Percentiles rank a stretch among this genome's conserved stretches.
Conservation (phyloP, 1,140 invertebrate genomes). For the Trachymyrmex cornetzi region DNA sequence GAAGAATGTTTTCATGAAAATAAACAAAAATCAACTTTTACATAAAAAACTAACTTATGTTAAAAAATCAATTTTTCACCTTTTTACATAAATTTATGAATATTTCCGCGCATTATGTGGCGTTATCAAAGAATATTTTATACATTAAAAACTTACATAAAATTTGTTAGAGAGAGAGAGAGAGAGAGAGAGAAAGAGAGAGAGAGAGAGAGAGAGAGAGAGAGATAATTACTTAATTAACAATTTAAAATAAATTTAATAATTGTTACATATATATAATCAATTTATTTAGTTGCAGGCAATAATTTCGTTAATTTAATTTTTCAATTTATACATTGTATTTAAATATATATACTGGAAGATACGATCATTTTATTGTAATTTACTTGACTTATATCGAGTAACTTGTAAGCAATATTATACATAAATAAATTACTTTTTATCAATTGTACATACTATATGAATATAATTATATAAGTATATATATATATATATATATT, state of each 20-base stretch:
- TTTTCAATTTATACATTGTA: background rate
- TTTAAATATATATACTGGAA: background rate
- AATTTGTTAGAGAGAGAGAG: background rate
- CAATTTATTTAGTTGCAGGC: background rate
- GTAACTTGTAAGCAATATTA: background rate
- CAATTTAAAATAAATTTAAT: background rate
- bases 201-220: too few relatives aligned
- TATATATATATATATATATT: too few relatives aligned
- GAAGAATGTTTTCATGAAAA: too few relatives aligned
- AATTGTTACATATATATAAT: background rate
- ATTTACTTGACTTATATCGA: background rate
- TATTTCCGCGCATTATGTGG: background rate
- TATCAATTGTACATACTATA: background rate
- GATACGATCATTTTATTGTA: background rate
- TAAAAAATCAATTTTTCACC: background rate
- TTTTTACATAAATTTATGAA: slow-evolving; percentile 7
- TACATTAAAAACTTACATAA: slow-evolving; percentile 19
- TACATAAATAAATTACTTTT: slow-evolving; percentile 38
- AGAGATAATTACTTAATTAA: slow-evolving; percentile 23
- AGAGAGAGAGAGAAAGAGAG: too few relatives aligned
- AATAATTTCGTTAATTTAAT: background rate
- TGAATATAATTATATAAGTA: background rate
- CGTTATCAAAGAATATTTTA: background rate
- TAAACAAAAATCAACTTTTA: too few relatives aligned
- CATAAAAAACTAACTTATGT: too few relatives aligned